Evolutionary conservation across 2,888 invertebrate genomes (phyloP), one percentile per base, ranked within the genome.

Genomic region (Ectemnius cavifrons): DNA sequence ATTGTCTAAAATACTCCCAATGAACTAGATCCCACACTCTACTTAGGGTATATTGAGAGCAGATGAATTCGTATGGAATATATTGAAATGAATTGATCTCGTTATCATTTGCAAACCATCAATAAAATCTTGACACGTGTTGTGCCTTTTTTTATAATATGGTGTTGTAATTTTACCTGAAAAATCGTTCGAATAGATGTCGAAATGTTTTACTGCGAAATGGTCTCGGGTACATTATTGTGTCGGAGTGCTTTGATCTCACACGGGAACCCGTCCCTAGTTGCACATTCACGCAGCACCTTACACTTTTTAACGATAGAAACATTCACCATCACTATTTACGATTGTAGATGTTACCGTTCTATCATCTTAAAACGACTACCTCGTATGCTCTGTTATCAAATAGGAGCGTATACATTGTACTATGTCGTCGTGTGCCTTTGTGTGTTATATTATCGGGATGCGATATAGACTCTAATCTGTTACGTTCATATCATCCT

Each of bases 131-230:
- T 23, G 23, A 1, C 23, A 23, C 23, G 23, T 2, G 11, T 37
- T 37, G 37, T 8, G 37, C 8, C 37, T 4, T 37, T 37, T 37
- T 37, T 0, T 11, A 23, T 23, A 23, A 23, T 23, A 23, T 23
- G 2, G 3, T 23, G 23, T 3, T 23, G 23, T 23, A 23, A 23
- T 23, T 67, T 80, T 84, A 85, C 85, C 85, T 85, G 73, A 77
- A 75, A 73, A 78, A 74, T 75, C 68, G 75, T 45, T 67, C 72
- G 64, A 84, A 65, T 11, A 81, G 45, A 69, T 65, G 49, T 23
- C 80, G 77, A 20, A 84, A 46, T 2, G 62, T 75, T 59, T 63
- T 78, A 14, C 23, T 71, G 18, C 68, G 66, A 49, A 71, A 73
- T 28, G 28, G 47, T 56, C 65, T 78, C 0, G 60, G 63, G 23